These are phyloP conservation scores for Plectus sambesii DNA, from an alignment of 1,140 invertebrate species.

Conservation along the genomic window DNA sequence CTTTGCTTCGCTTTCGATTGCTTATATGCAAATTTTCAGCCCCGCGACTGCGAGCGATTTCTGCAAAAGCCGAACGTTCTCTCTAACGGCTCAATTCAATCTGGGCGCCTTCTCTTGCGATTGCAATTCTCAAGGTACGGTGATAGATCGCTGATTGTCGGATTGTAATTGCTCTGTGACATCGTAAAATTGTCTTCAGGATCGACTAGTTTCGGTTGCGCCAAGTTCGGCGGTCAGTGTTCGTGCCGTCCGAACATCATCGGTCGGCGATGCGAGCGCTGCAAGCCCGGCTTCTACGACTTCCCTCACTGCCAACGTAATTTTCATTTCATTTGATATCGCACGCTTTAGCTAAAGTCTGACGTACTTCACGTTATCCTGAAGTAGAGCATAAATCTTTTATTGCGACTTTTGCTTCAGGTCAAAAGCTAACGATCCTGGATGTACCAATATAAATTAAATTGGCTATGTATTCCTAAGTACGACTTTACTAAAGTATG, in stretches of 20 bases:
- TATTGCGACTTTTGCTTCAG: neutral
- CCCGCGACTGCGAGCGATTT: constrained; percentile 51
- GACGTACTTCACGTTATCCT: neutral
- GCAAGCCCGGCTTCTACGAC: constrained; percentile 79
- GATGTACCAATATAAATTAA: neutral
- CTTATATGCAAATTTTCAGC: constrained; percentile 19
- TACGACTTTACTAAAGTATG: neutral
- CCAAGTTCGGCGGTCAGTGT: constrained; percentile 88
- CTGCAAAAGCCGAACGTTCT: constrained; percentile 78
- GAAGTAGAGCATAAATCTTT: neutral
- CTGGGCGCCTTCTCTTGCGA: constrained; percentile 74
- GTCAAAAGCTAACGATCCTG: neutral
- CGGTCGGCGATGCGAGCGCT: constrained; percentile 74
- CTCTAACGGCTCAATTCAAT: constrained; percentile 84
- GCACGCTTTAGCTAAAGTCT: neutral
- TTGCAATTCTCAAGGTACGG: constrained; percentile 74
- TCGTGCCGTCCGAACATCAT: constrained; percentile 83
- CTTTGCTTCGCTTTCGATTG: constrained; percentile 1
- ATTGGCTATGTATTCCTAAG: neutral
- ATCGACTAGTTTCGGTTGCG: constrained; percentile 69
- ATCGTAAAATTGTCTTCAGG: too few species aligned
- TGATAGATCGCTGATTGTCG: constrained; percentile 77
- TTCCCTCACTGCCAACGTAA: constrained; percentile 70
- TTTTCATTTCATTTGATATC: constrained; percentile 10
- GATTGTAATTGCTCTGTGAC: constrained; percentile 71